Evolutionary conservation across 2,797 vertebrate species (phyloP).

Genomic region (Halcyon leucocephala): DNA sequence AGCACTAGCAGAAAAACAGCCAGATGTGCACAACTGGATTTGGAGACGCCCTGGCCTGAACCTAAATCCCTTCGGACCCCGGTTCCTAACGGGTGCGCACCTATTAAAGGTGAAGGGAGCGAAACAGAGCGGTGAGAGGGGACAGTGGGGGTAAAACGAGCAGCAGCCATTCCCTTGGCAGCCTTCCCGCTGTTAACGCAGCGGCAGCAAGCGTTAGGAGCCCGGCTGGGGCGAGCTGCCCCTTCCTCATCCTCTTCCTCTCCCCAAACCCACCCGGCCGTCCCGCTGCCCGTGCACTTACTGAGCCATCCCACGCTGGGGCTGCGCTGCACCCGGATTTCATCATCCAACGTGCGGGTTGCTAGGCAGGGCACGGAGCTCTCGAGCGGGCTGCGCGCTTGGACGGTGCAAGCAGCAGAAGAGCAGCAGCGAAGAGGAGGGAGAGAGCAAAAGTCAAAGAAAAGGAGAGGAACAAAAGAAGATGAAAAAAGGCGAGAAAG

Average conservation of each 20-base stretch:
- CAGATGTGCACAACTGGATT: background rate
- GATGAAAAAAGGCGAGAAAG: background rate
- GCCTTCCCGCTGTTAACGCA: background rate
- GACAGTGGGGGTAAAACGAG: background rate
- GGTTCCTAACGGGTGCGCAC: background rate
- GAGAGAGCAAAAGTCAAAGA: constrained; percentile 72
- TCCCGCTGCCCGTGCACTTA: constrained; percentile 82
- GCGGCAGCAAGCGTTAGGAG: background rate
- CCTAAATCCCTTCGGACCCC: background rate
- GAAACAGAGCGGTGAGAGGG: background rate
- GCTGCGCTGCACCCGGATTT: constrained; percentile 87
- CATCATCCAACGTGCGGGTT: constrained; percentile 87
- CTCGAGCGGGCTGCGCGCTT: constrained; percentile 93
- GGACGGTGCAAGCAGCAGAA: constrained; percentile 78
- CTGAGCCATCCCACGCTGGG: constrained; percentile 97
- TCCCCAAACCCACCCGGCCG: background rate
- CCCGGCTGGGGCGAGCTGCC: fast-evolving
- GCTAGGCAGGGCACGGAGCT: constrained; percentile 95
- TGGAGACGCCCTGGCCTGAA: background rate
- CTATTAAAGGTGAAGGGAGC: background rate
- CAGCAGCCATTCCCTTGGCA: background rate
- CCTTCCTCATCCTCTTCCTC: background rate
- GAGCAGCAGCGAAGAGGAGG: constrained; percentile 70
- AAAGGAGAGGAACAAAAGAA: background rate
- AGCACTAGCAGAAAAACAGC: background rate